Conservation (phyloP, 1,140 invertebrate species). For the Leptoteleia sp. region DNA sequence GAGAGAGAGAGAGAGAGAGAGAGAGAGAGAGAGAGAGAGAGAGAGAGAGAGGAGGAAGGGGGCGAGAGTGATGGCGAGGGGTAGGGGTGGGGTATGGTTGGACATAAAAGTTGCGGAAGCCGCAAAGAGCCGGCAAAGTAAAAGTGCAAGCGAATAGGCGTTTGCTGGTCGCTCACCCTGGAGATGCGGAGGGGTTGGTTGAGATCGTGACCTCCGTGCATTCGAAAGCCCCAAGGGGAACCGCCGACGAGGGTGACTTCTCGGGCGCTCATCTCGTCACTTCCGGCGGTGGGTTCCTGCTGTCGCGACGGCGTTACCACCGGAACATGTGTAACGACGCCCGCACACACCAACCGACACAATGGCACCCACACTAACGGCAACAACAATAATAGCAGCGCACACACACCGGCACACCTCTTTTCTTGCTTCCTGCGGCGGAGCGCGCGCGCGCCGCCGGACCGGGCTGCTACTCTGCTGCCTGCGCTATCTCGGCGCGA, state of each 20-base stretch:
- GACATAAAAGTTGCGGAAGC: conserved; percentile 3
- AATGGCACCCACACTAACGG: conserved; percentile 12
- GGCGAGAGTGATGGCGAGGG: no score
- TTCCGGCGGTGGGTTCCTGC: conserved; percentile 34
- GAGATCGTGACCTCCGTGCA: conserved; percentile 89
- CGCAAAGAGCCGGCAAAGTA: conserved; percentile 13
- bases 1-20: no score
- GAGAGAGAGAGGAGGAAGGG: no score
- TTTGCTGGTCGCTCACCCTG: conserved; percentile 85
- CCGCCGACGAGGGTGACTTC: conserved; percentile 89
- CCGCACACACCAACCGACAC: conserved; percentile 20
- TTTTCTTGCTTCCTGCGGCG: no score
- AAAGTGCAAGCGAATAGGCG: conserved; percentile 47
- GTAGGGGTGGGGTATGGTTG: no score
- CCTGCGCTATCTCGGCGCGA: neutral
- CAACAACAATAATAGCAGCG: no score
- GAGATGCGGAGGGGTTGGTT: conserved; percentile 89
- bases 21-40: no score
- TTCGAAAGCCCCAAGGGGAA: conserved; percentile 94
- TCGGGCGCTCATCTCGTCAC: conserved; percentile 83
- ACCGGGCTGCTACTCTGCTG: neutral
- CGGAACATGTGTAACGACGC: conserved; percentile 32
- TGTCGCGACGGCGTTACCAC: conserved; percentile 26
- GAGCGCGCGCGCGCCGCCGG: no score
- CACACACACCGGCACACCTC: no score